phyloP scores from a whole-genome alignment of 53 echinoderm and acorn worm genomes.

The Arbacia lixula region DNA sequence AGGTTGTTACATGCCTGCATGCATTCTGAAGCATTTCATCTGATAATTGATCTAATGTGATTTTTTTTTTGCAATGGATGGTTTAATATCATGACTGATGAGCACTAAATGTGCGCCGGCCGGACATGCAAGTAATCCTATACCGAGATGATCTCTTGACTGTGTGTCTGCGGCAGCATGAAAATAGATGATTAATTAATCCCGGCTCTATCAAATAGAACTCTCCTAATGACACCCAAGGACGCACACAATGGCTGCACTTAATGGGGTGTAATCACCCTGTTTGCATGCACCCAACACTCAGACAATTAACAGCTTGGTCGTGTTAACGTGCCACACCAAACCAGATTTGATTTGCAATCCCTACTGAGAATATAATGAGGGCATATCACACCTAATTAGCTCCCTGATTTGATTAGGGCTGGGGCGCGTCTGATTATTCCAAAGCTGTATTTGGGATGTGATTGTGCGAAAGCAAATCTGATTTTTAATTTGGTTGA shows the following conservation, averaged over 20 bases:
- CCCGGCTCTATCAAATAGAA: background rate
- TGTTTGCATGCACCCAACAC: slow-evolving; percentile 39
- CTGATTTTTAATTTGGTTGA: no score
- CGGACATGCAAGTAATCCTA: no score
- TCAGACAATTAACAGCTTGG: slow-evolving; percentile 3
- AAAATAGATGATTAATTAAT: slow-evolving; percentile 48
- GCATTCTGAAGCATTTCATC: no score
- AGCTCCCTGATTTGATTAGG: slow-evolving; percentile 51
- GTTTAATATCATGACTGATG: no score
- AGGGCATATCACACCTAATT: slow-evolving; percentile 53
- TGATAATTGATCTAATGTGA: no score
- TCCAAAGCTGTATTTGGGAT: no score
- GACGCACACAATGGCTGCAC: background rate
- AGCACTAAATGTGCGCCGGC: no score
- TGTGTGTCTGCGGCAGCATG: slow-evolving; percentile 1
- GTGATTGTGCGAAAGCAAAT: no score
- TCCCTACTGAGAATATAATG: slow-evolving; percentile 37
- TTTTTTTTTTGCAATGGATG: no score
- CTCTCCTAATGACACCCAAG: background rate
- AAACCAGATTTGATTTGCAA: slow-evolving; percentile 6
- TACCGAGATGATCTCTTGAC: no score
- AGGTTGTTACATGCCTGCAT: no score
- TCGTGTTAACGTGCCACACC: slow-evolving; percentile 1
- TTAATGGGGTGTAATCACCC: slow-evolving; percentile 5
- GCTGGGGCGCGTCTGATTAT: slow-evolving; percentile 44